Conservation (phyloP, 2,888 invertebrate species). For the Tenthredo livida region DNA sequence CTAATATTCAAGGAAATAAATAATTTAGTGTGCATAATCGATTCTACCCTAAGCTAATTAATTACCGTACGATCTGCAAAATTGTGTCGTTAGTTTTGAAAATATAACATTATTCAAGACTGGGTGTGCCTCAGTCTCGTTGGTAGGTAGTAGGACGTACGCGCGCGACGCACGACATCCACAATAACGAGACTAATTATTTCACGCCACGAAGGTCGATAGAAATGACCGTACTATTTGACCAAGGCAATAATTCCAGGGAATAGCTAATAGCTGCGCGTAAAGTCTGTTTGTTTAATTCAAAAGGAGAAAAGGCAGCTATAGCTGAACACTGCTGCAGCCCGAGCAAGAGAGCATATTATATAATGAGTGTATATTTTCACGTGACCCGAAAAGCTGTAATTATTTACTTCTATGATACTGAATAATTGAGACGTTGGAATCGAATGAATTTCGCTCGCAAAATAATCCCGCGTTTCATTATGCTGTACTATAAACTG, state of each 20-base stretch:
- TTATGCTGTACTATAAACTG: not conserved
- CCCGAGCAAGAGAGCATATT: not conserved
- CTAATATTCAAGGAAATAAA: not conserved
- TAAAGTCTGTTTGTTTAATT: conserved; percentile 28
- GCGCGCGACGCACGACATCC: conserved; percentile 35
- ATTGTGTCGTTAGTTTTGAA: not conserved
- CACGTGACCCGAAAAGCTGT: not conserved
- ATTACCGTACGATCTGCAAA: not conserved
- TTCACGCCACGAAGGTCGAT: conserved; percentile 43
- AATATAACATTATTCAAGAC: conserved; percentile 40
- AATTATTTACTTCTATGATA: not conserved
- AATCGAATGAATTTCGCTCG: not conserved
- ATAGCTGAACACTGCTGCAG: not conserved
- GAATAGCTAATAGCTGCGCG: not conserved
- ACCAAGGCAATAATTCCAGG: conserved; percentile 7
- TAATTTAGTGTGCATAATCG: not conserved
- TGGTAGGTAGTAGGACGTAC: not conserved
- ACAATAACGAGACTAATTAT: conserved; percentile 45
- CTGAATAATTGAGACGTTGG: not conserved
- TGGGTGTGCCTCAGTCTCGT: conserved; percentile 20
- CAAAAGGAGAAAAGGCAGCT: not conserved
- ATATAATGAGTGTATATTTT: not conserved
- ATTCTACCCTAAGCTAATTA: conserved; percentile 26
- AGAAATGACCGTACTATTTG: conserved; percentile 40
- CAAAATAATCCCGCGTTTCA: not conserved